phyloP scores from a whole-genome alignment of 2,888 invertebrate genomes.

The Papilio elwesi region DNA sequence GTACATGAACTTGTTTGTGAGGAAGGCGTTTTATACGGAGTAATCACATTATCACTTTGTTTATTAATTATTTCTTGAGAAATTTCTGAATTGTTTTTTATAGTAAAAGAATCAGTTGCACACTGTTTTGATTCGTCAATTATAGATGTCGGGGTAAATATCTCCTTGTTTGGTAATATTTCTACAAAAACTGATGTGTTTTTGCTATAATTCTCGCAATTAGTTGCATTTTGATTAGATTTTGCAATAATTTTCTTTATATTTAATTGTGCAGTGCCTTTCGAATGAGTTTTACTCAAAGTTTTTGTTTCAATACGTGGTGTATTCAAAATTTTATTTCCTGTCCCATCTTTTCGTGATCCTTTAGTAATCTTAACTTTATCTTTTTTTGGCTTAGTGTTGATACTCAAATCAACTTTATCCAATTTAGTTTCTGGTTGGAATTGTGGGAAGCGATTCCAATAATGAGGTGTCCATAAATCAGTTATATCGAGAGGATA shows the following conservation, averaged over 20 bases:
- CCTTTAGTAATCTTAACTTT: background rate
- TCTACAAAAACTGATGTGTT: background rate
- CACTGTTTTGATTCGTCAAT: background rate
- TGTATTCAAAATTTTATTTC: slow-evolving; percentile 9
- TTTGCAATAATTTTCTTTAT: background rate
- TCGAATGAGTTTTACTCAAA: background rate
- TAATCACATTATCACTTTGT: background rate
- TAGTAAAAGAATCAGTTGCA: background rate
- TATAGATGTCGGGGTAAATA: background rate
- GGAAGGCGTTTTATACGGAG: background rate
- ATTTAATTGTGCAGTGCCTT: background rate
- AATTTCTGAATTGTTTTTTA: background rate
- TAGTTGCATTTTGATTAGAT: background rate
- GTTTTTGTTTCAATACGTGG: background rate
- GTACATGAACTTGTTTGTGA: background rate
- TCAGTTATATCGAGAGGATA: slow-evolving; percentile 66
- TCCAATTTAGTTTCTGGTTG: slow-evolving; percentile 41
- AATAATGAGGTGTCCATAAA: slow-evolving; percentile 63
- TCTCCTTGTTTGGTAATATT: background rate
- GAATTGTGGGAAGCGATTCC: slow-evolving; percentile 52
- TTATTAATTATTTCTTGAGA: background rate
- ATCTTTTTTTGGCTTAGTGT: slow-evolving; percentile 35
- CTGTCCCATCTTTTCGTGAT: background rate
- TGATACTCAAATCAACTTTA: slow-evolving; percentile 25
- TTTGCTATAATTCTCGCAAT: background rate